A percentile compares a stretch with the other conserved stretches of the same genome.
phyloP scores from a whole-genome alignment of 2,113 vertebrate genomes.

The Serinus canaria region DNA sequence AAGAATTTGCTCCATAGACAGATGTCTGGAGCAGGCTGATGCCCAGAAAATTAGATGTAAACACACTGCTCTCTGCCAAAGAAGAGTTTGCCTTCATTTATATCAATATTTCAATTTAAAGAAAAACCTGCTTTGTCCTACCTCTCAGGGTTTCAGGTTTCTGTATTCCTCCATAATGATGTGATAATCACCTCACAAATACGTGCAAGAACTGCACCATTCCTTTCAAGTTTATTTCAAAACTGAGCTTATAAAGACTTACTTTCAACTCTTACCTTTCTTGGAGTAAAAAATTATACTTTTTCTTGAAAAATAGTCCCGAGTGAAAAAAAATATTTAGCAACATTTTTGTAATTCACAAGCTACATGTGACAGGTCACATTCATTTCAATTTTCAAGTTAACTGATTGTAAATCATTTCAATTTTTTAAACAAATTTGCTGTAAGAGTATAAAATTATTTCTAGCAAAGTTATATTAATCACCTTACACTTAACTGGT shows the following conservation, averaged over 20 bases:
- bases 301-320: conserved; percentile 23
- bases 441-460: background rate
- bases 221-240: conserved; percentile 30
- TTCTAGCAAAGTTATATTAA: conserved; percentile 35
- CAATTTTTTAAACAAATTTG: conserved; percentile 10
- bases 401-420: conserved; percentile 14
- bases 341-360: background rate
- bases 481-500: background rate
- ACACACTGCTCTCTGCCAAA: background rate
- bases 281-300: background rate
- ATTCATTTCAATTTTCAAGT: conserved; percentile 41
- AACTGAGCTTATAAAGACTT: background rate
- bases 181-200: conserved; percentile 8
- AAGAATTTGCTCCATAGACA: background rate
- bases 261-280: background rate
- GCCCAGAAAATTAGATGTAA: background rate
- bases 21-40: background rate
- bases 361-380: background rate
- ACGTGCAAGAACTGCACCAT: background rate
- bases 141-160: background rate
- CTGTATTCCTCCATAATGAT: background rate
- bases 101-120: background rate
- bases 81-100: background rate
- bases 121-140: background rate
- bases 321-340: conserved; percentile 19